Percentiles rank a stretch among this genome's conserved stretches.
Evolutionary conservation across 2,113 vertebrate genomes (phyloP).

Genomic region (Machaerirhynchus nigripectus): DNA sequence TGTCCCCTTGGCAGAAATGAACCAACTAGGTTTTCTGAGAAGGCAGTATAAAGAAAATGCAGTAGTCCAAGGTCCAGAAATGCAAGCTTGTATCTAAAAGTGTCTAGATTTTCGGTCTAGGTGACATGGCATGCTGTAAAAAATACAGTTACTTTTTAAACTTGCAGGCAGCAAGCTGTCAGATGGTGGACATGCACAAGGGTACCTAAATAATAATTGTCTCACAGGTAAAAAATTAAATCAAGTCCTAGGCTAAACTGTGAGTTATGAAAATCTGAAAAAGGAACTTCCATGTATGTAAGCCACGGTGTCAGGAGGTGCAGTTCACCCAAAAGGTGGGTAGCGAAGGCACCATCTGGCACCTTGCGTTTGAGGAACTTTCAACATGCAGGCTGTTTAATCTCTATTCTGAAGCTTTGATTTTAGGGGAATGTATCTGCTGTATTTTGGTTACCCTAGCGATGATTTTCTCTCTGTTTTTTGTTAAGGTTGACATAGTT

Average conservation of each 20-base stretch:
- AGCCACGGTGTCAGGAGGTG: background rate
- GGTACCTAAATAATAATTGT: background rate
- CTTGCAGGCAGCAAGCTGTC: background rate
- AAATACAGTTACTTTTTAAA: background rate
- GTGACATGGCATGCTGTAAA: background rate
- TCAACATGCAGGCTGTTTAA: fast-evolving
- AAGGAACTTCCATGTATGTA: background rate
- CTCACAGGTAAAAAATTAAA: background rate
- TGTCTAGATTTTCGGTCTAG: background rate
- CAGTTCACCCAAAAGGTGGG: background rate
- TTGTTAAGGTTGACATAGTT: background rate
- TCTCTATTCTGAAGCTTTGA: background rate
- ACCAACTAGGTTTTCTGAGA: background rate
- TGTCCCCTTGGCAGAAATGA: background rate
- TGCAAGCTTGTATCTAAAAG: background rate
- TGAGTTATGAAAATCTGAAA: background rate
- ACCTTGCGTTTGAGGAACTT: background rate
- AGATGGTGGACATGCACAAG: background rate
- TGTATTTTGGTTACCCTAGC: background rate
- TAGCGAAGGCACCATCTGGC: background rate
- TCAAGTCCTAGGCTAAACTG: background rate
- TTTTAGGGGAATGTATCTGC: background rate
- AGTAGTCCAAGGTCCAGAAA: background rate
- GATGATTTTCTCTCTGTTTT: background rate
- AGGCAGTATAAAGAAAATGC: background rate